Conservation (phyloP, 2,888 invertebrate genomes). For the Boloria selene region DNA sequence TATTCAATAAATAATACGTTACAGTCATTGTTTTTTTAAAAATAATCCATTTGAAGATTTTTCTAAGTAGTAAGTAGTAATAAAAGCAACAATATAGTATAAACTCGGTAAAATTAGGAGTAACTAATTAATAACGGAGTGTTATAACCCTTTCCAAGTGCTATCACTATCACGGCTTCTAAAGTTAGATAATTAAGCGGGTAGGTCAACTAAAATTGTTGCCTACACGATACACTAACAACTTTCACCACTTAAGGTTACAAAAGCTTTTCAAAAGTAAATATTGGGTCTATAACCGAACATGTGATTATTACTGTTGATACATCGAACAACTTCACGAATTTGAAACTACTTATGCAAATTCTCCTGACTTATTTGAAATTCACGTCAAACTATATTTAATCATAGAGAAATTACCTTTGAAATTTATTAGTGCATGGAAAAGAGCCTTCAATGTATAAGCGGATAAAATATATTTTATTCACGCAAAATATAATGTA, state of each 20-base stretch:
- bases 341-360: constrained; percentile 25
- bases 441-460: background rate
- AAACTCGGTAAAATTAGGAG: background rate
- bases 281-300: constrained; percentile 33
- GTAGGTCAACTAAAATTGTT: constrained; percentile 39
- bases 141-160: constrained; percentile 15
- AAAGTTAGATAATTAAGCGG: constrained; percentile 40
- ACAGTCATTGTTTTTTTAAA: too few relatives aligned
- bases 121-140: constrained; percentile 11
- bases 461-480: constrained; percentile 3
- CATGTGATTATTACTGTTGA: constrained; percentile 31
- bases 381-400: constrained; percentile 8
- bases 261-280: constrained; percentile 34
- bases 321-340: constrained; percentile 25
- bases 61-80: too few relatives aligned
- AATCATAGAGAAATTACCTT: constrained; percentile 11
- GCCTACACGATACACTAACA: constrained; percentile 31
- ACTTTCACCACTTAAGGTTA: constrained; percentile 32
- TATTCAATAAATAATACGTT: too few relatives aligned
- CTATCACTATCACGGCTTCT: constrained; percentile 8
- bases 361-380: constrained; percentile 16
- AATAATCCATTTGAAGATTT: too few relatives aligned
- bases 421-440: constrained; percentile 1
- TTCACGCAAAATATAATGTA: background rate
- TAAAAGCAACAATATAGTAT: background rate